Base-by-base conservation (phyloP, 2,113 vertebrate genomes). In the Aythya baeri region DNA sequence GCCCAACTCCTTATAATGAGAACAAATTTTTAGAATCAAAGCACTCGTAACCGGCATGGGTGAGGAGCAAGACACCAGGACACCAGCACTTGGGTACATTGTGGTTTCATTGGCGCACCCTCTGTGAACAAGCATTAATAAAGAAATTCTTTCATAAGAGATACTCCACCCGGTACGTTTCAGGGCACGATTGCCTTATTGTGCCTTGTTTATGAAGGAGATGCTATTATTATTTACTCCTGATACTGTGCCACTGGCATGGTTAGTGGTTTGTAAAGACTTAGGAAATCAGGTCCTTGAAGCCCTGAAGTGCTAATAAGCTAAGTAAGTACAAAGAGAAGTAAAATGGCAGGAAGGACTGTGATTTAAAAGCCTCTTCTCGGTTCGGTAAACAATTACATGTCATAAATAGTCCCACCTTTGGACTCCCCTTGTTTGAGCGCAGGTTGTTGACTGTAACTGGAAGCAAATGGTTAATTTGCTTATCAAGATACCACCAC, bases 121-220 rank as follows among this genome's bases (percentile, higher is more conserved):
- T 90, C 78, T 65, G 52, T 89, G 73, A 88, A 81, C 75, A 91
- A 91, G 75, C 61, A 76, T 85, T 96, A 95, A 91, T 97, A 95
- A 95, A 96, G 78, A 91, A 83, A 94, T 95, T 89, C 88, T 96
- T 95, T 95, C 92, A 32, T 83, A 95, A 91, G 91, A 94, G 79
- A 89, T 88, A 80, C 96, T 90, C 88, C 93, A 7, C 93, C 92
- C 58, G 7, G 66, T 38, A 86, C 92, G 80, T 84, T 93, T 87
- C 86, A 80, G 67, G 43, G 41, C 1, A 9, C 80, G 74, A 85
- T 34, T 86, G 78, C 72, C 82, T 83, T 68, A n/a, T n/a, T 72
- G 87, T 91, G 66, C 78, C 49, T 72, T 93, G 89, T 81, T 93
- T 94, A 66, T 68, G 72, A 76, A 82, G 55, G 68, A 96, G 94